Conservation (phyloP, 1,140 invertebrate species). For the Zaprionus camerounensis region DNA sequence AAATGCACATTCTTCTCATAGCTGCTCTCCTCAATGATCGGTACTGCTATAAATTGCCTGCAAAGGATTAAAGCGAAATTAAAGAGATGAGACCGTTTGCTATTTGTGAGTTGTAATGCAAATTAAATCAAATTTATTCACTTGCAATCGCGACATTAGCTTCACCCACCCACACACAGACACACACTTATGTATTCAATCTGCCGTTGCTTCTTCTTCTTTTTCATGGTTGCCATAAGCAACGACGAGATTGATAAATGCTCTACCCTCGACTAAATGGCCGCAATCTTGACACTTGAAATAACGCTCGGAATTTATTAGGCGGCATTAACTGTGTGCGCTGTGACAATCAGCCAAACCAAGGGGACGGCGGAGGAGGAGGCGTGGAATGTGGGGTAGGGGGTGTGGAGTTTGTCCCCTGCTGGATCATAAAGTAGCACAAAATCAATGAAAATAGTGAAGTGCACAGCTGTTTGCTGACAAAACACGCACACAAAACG, state of each 20-base stretch:
- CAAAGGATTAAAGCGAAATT: conserved; percentile 81
- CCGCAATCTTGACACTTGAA: conserved; percentile 72
- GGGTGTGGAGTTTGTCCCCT: not conserved
- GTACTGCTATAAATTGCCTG: conserved; percentile 94
- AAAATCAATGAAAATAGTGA: conserved; percentile 42
- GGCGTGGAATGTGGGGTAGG: not conserved
- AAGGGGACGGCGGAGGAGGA: not conserved
- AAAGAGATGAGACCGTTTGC: conserved; percentile 16
- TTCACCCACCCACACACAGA: not conserved
- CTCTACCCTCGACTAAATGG: conserved; percentile 47
- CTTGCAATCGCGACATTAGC: conserved; percentile 18
- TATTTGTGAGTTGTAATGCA: conserved; percentile 15
- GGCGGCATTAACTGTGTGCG: conserved; percentile 47
- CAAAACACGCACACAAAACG: conserved; percentile 8
- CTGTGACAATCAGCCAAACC: conserved; percentile 33
- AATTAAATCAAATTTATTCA: conserved; percentile 31
- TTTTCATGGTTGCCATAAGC: conserved; percentile 27
- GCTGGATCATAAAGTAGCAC: conserved; percentile 16
- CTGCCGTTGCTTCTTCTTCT: not conserved
- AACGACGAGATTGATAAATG: conserved; percentile 62
- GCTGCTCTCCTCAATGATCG: conserved; percentile 98
- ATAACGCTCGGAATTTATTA: conserved; percentile 68
- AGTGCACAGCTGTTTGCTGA: conserved; percentile 17
- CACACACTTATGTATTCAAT: not conserved
- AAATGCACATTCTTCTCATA: conserved; percentile 99